Evolutionary conservation across 2,888 invertebrate genomes (phyloP).

Genomic region (Nasonovia ribisnigri): DNA sequence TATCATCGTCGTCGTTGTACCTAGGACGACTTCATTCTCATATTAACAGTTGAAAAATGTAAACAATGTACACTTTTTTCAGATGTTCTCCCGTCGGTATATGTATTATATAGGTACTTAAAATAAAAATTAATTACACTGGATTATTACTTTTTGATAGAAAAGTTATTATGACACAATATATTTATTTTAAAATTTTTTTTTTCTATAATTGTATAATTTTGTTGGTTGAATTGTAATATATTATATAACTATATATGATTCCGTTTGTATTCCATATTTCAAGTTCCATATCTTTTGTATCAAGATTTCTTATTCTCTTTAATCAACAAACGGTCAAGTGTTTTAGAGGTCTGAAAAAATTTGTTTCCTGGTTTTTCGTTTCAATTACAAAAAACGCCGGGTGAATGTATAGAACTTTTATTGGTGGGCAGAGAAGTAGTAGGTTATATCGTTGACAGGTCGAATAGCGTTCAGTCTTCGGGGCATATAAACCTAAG

Average conservation of each 20-base stretch:
- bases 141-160: not conserved
- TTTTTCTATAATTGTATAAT: not conserved
- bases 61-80: not conserved
- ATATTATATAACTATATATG: not conserved
- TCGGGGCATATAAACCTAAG: not conserved
- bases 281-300: not conserved
- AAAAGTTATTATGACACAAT: not conserved
- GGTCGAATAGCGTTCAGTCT: not conserved
- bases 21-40: not conserved
- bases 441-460: not conserved
- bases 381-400: not conserved
- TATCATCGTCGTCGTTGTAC: not conserved
- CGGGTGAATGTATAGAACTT: not conserved
- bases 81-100: not conserved
- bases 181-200: no score
- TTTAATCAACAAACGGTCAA: not conserved
- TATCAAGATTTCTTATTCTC: not conserved
- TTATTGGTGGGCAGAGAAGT: not conserved
- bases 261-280: not conserved
- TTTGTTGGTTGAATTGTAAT: not conserved
- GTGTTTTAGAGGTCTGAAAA: not conserved
- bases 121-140: not conserved
- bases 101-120: not conserved
- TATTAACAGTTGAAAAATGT: not conserved
- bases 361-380: not conserved